These are phyloP conservation scores for Coregonus clupeaformis DNA, from an alignment of 2,113 vertebrate species.

Conservation along the genomic window DNA sequence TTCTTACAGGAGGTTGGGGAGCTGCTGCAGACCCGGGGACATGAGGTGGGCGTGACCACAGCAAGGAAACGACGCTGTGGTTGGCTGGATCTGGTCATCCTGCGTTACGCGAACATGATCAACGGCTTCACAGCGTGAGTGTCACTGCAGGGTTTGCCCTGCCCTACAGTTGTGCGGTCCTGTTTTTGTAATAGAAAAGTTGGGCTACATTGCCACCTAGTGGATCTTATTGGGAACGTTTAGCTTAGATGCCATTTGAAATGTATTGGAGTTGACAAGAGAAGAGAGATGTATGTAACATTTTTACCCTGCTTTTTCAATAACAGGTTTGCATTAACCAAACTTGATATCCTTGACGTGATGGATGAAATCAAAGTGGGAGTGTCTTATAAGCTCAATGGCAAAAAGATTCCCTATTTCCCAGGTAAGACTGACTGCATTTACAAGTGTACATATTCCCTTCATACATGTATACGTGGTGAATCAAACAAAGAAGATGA, in stretches of 20 bases:
- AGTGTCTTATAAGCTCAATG: slow-evolving; percentile 72
- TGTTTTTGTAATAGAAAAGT: too few relatives aligned
- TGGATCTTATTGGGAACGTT: neutral
- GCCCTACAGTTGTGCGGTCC: neutral
- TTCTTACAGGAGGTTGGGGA: slow-evolving; percentile 71
- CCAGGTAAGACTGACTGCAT: slow-evolving; percentile 66
- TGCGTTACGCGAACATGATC: slow-evolving; percentile 83
- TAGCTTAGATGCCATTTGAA: neutral
- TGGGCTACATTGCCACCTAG: neutral
- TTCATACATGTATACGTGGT: too few relatives aligned
- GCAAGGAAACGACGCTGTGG: slow-evolving; percentile 87
- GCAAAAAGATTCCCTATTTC: slow-evolving; percentile 73
- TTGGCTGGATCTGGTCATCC: slow-evolving; percentile 80
- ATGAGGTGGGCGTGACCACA: slow-evolving; percentile 80
- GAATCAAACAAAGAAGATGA: too few relatives aligned
- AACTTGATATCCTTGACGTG: slow-evolving; percentile 79
- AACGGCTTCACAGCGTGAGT: slow-evolving; percentile 82
- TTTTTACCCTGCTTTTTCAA: neutral
- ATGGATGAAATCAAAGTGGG: slow-evolving; percentile 79
- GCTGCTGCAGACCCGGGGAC: slow-evolving; percentile 73
- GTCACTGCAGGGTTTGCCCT: slow-evolving; percentile 6
- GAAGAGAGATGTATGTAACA: too few relatives aligned
- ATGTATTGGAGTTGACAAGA: neutral
- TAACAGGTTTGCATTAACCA: slow-evolving; percentile 76
- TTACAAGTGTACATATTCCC: too few relatives aligned